These are phyloP conservation scores for Anolis sagrei DNA, from an alignment of 2,113 vertebrate species.

Conservation along the genomic window DNA sequence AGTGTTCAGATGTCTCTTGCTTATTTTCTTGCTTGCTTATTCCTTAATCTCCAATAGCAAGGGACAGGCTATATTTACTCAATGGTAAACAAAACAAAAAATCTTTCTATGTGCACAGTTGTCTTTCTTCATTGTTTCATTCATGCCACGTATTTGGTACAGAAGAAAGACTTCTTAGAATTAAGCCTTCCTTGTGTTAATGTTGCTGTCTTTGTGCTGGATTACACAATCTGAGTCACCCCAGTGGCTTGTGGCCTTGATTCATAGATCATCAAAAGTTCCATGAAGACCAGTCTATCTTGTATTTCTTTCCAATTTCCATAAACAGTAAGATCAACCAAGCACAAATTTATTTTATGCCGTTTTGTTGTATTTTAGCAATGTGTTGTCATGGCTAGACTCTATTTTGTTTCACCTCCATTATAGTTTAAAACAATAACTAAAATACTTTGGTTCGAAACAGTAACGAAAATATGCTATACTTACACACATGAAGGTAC, in stretches of 20 bases:
- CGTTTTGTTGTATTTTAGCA: conserved; percentile 1
- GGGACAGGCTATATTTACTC: not conserved
- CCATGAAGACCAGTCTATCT: not conserved
- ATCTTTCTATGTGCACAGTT: not conserved
- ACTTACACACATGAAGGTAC: conserved; percentile 47
- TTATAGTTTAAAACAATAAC: conserved; percentile 5
- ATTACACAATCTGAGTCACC: not conserved
- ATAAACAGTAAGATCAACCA: not conserved
- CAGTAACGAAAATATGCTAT: conserved; percentile 20
- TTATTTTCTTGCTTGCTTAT: too few species aligned
- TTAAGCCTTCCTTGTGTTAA: not conserved
- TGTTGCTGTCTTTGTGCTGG: not conserved
- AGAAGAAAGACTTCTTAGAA: not conserved
- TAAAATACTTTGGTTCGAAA: conserved; percentile 9
- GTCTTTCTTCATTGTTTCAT: not conserved
- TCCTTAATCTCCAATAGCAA: not conserved
- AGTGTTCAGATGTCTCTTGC: not conserved
- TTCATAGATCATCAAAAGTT: not conserved
- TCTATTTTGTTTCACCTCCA: conserved; percentile 14
- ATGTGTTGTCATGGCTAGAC: not conserved
- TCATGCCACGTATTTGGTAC: not conserved
- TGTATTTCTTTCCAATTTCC: not conserved
- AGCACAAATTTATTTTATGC: not conserved
- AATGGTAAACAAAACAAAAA: not conserved
- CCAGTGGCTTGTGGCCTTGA: not conserved